These are phyloP conservation scores for Lemur catta DNA, from an alignment of 2,797 vertebrate species.

Conservation along the genomic window DNA sequence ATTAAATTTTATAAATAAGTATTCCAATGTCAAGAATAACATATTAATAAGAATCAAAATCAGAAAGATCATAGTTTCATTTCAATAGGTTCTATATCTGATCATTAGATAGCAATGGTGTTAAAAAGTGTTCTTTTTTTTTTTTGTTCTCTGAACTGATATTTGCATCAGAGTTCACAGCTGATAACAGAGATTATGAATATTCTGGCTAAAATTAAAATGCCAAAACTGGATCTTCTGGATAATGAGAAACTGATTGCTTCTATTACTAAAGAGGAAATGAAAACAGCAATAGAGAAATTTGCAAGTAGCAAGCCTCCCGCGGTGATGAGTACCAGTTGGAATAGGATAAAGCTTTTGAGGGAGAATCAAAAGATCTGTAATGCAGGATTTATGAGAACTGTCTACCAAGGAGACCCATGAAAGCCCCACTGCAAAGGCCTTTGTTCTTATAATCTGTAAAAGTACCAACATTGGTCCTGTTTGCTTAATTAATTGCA, in stretches of 20 bases:
- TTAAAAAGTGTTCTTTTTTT: background rate
- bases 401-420: conserved; percentile 6
- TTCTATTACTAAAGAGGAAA: conserved; percentile 81
- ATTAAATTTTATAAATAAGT: background rate
- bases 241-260: conserved; percentile 83
- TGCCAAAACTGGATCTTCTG: conserved; percentile 74
- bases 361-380: conserved; percentile 20
- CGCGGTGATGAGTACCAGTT: background rate
- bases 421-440: background rate
- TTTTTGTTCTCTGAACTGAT: conserved; percentile 61
- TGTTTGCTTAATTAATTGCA: conserved; percentile 79
- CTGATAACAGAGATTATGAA: conserved; percentile 79
- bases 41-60: background rate
- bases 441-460: conserved; percentile 57
- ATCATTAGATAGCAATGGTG: background rate
- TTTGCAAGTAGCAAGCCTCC: conserved; percentile 63
- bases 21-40: background rate
- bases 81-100: background rate
- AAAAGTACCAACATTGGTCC: conserved; percentile 54
- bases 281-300: conserved; percentile 78
- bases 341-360: conserved; percentile 70
- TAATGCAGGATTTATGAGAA: conserved; percentile 58
- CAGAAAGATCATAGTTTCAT: background rate
- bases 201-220: conserved; percentile 83
- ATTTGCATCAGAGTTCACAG: conserved; percentile 72